These are phyloP conservation scores for Gymnoscopelus microlampas DNA, from an alignment of 2,797 vertebrate genomes.

Conservation along the genomic window DNA sequence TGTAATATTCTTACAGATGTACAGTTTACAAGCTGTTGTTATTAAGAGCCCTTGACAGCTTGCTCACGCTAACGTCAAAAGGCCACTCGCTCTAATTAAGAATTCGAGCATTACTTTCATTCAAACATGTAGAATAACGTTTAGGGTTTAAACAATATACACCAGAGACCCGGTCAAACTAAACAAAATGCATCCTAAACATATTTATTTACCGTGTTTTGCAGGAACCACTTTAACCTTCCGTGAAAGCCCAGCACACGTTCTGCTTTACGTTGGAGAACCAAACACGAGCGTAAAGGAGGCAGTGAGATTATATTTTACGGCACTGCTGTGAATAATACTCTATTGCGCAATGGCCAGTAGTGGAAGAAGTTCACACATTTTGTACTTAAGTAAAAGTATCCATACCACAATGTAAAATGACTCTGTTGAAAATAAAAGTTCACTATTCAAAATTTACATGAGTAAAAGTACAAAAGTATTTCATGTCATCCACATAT, in stretches of 20 bases:
- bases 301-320: not conserved
- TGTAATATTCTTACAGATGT: not conserved
- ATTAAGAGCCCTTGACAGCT: slow-evolving; percentile 29
- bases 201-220: slow-evolving; percentile 59
- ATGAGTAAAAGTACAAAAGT: no score
- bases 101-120: fast-evolving
- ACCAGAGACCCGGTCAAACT: fast-evolving
- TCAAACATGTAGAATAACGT: fast-evolving
- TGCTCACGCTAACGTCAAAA: slow-evolving; percentile 16
- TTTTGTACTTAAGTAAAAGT: no score
- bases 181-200: not conserved
- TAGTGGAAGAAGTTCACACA: no score
- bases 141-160: fast-evolving
- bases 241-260: slow-evolving; percentile 23
- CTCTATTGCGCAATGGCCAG: no score
- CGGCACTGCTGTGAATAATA: slow-evolving; percentile 33
- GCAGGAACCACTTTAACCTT: slow-evolving; percentile 75
- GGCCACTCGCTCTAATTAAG: not conserved
- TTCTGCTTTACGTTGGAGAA: slow-evolving; percentile 55
- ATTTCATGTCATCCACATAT: no score
- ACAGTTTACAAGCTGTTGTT: not conserved
- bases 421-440: no score
- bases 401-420: no score
- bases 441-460: no score
- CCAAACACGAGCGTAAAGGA: slow-evolving; percentile 46